Conservation (phyloP, 2,113 vertebrate genomes). For the Toxotes jaculatrix region DNA sequence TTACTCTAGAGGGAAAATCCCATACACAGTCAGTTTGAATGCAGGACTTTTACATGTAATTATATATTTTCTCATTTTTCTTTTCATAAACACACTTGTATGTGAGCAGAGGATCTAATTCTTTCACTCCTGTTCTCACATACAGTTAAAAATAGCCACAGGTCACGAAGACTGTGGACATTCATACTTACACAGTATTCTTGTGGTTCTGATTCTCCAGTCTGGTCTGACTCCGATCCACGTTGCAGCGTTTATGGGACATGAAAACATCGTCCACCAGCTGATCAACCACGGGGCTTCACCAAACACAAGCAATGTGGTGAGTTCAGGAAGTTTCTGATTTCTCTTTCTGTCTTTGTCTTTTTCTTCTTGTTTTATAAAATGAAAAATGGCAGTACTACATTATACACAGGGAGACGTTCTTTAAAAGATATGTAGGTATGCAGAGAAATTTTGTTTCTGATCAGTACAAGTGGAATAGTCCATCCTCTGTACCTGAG, state of each 20-base stretch:
- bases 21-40: too few species aligned
- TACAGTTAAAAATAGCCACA: too few species aligned
- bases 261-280: constrained; percentile 97
- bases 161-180: neutral
- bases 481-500: too few species aligned
- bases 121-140: too few species aligned
- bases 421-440: too few species aligned
- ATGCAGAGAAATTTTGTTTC: too few species aligned
- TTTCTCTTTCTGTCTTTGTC: neutral
- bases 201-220: constrained; percentile 72
- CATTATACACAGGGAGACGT: neutral
- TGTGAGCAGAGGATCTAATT: too few species aligned
- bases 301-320: constrained; percentile 96
- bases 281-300: constrained; percentile 96
- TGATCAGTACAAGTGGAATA: too few species aligned
- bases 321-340: constrained; percentile 79
- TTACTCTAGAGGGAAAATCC: too few species aligned
- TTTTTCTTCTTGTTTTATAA: neutral
- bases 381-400: neutral
- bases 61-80: too few species aligned
- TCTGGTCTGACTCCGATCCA: constrained; percentile 98
- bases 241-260: constrained; percentile 99
- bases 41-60: too few species aligned
- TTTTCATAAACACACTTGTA: too few species aligned
- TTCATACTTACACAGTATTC: neutral